These are phyloP conservation scores for Eilema griseolum DNA, from an alignment of 2,888 invertebrate genomes.

Conservation along the genomic window DNA sequence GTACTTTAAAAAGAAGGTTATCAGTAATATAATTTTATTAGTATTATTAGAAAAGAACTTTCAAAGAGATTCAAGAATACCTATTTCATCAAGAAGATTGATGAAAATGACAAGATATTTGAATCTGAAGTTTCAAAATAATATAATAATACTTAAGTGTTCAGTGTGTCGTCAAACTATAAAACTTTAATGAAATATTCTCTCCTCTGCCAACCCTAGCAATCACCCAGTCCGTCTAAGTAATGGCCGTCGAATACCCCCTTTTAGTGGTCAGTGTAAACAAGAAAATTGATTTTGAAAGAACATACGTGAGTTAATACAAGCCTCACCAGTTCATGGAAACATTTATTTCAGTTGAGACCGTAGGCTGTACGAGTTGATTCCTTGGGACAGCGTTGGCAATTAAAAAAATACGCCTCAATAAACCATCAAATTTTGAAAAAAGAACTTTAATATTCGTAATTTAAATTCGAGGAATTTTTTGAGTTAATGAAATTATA, in stretches of 20 bases:
- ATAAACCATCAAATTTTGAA: conserved; percentile 29
- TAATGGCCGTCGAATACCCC: conserved; percentile 72
- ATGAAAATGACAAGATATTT: too few relatives aligned
- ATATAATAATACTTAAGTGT: too few relatives aligned
- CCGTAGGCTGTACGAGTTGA: conserved; percentile 54
- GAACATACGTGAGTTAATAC: conserved; percentile 66
- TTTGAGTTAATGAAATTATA: background rate
- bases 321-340: conserved; percentile 71
- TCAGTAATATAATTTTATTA: too few relatives aligned
- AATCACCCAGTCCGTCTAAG: conserved; percentile 59
- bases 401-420: conserved; percentile 48
- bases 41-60: too few relatives aligned
- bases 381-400: conserved; percentile 44
- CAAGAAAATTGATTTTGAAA: conserved; percentile 84
- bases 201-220: conserved; percentile 57
- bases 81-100: too few relatives aligned
- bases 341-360: conserved; percentile 68
- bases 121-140: too few relatives aligned
- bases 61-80: too few relatives aligned
- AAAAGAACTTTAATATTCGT: conserved; percentile 28
- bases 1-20: too few relatives aligned
- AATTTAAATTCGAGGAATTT: conserved; percentile 38
- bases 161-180: too few relatives aligned
- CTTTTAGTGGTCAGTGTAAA: conserved; percentile 79
- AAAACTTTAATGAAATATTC: background rate